Conservation (phyloP, 2,113 vertebrate genomes). For the Hucho hucho region DNA sequence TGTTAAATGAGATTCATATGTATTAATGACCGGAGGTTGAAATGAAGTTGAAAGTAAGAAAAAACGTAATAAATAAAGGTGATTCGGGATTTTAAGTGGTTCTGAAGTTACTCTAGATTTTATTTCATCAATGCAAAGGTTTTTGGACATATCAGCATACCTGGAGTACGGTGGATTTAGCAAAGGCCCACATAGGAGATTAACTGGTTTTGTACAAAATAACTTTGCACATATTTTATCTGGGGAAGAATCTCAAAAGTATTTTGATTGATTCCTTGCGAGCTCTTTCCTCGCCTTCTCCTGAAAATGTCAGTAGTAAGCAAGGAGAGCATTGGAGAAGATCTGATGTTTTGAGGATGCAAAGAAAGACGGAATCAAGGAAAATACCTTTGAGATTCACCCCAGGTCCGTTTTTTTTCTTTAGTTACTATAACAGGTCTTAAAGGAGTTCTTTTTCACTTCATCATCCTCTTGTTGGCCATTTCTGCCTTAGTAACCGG, state of each 20-base stretch:
- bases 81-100: not conserved
- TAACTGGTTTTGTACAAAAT: constrained; percentile 6
- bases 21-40: not conserved
- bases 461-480: not conserved
- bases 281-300: not conserved
- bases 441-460: not conserved
- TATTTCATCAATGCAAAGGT: not conserved
- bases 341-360: no score
- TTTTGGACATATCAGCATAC: constrained; percentile 40
- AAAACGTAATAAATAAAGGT: not conserved
- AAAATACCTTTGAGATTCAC: no score
- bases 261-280: not conserved
- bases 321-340: no score
- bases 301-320: not conserved
- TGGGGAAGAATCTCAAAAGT: not conserved
- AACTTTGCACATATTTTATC: constrained; percentile 22
- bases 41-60: not conserved
- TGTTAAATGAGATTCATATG: constrained; percentile 6
- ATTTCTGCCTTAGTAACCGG: not conserved
- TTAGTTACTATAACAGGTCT: not conserved
- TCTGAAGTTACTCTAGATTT: not conserved
- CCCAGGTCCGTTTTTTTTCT: not conserved
- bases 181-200: constrained; percentile 17
- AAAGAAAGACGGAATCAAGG: no score
- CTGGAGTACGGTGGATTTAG: constrained; percentile 61